Conservation (phyloP, 2,113 vertebrate genomes). For the Ptyas mucosa region DNA sequence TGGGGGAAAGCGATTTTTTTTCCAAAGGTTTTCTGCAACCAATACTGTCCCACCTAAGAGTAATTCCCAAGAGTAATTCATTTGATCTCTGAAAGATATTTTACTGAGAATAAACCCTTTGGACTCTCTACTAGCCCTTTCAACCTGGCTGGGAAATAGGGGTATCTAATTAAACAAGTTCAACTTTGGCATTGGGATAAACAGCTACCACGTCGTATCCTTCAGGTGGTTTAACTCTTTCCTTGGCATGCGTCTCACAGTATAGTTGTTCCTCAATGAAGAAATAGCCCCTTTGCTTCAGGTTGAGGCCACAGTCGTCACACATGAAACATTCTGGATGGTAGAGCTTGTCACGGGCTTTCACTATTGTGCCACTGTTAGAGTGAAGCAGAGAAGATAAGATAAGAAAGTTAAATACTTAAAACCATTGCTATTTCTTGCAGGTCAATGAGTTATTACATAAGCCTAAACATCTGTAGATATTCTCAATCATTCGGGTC, state of each 20-base stretch:
- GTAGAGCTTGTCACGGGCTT: slow-evolving; percentile 95
- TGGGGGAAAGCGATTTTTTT: slow-evolving; percentile 37
- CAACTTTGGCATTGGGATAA: slow-evolving; percentile 96
- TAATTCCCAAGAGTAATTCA: slow-evolving; percentile 54
- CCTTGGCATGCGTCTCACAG: slow-evolving; percentile 93
- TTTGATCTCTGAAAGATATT: slow-evolving; percentile 56
- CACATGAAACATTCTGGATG: slow-evolving; percentile 97
- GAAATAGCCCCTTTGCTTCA: slow-evolving; percentile 95
- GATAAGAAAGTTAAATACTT: neutral
- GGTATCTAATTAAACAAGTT: slow-evolving; percentile 76
- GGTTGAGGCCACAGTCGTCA: slow-evolving; percentile 89
- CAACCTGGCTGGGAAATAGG: slow-evolving; percentile 29
- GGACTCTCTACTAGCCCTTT: neutral
- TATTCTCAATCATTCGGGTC: no score
- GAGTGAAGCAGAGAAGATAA: neutral
- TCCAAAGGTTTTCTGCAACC: slow-evolving; percentile 41
- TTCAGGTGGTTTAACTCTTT: slow-evolving; percentile 90
- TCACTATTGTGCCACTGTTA: slow-evolving; percentile 90
- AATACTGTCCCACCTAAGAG: slow-evolving; percentile 50
- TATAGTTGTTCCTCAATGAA: slow-evolving; percentile 95
- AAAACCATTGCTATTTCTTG: neutral
- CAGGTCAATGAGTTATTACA: neutral
- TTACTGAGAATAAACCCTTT: slow-evolving; percentile 31
- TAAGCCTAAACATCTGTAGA: neutral
- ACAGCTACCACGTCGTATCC: slow-evolving; percentile 99